Base-by-base conservation (phyloP, 2,888 invertebrate genomes). In the Lypha dubia region DNA sequence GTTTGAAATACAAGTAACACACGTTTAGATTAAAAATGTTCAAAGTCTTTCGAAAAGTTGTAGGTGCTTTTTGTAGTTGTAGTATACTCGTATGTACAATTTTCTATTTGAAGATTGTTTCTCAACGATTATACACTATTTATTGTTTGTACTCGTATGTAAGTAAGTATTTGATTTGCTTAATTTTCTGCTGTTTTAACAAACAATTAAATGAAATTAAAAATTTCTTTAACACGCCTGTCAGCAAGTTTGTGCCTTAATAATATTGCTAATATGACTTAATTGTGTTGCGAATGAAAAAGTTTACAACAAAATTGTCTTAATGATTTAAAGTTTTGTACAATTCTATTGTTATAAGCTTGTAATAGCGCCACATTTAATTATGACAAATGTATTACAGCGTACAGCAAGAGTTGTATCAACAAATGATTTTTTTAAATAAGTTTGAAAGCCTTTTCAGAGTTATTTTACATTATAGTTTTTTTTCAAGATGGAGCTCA, bases 201-300 rank as follows among this genome's bases (percentile, higher is more conserved):
- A 22, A 74, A 46, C 68, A 63, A 71, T 70, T 76, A 81, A 56
- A 75, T 51, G 17, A 80, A 68, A 49, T 74, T 49, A n/a, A 53
- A 63, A 63, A 17, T 41, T 24, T 41, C 6, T 51, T 51, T n/a
- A n/a, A 32, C 44, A 58, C 15, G 58, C 15, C 22, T 46, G 46
- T 20, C 6, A 20, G n/a, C n/a, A n/a, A n/a, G 58, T 22, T 6
- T 60, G 38, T 67, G 51, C n/a, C n/a, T n/a, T 49, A 9, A 46
- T 51, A 51, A 67, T 62, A 70, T 7, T 53, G 65, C 67, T 62
- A 77, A 67, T 83, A 77, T 73, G 35, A 17, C 77, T 73, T 46
- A 67, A 65, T 62, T 68, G 62, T 51, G n/a, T 58, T 20, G 17
- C n/a, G 24, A 22, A 35, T 9, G 35, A 83, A 77, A 74, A 73